phyloP scores from a whole-genome alignment of 2,113 vertebrate species.

The Corydoras maculifer region DNA sequence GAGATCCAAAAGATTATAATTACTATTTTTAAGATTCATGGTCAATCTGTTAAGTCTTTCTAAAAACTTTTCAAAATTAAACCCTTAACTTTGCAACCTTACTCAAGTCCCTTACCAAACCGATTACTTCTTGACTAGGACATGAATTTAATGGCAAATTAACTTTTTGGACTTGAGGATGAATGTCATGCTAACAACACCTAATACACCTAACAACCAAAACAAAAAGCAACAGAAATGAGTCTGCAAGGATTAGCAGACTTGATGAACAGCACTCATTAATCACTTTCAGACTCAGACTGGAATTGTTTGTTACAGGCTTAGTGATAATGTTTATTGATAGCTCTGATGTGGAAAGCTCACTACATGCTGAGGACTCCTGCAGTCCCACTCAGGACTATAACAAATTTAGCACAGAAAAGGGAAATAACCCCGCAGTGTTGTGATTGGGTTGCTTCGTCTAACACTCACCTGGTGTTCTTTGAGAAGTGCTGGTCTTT shows the following conservation, averaged over 20 bases:
- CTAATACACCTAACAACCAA: too few relatives aligned
- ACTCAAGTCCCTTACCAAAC: too few relatives aligned
- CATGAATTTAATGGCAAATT: too few relatives aligned
- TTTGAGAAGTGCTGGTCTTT: constrained; percentile 73
- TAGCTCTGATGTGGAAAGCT: neutral
- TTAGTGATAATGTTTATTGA: constrained; percentile 19
- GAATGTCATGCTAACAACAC: too few relatives aligned
- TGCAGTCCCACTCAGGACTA: neutral
- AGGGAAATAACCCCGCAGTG: neutral
- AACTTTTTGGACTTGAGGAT: too few relatives aligned
- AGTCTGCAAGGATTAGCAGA: neutral
- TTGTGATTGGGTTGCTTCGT: constrained; percentile 39
- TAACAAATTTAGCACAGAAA: neutral
- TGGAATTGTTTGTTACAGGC: constrained; percentile 25
- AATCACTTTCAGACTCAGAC: constrained; percentile 7
- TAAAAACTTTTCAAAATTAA: too few relatives aligned
- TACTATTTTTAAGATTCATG: too few relatives aligned
- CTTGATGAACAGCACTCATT: constrained; percentile 6
- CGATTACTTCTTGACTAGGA: too few relatives aligned
- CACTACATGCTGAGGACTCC: neutral
- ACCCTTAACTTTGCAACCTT: too few relatives aligned
- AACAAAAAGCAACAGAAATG: neutral
- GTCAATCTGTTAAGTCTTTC: too few relatives aligned
- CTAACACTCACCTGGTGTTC: constrained; percentile 50
- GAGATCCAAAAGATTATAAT: too few relatives aligned